A percentile compares a stretch with the other conserved stretches of the same genome.
These are phyloP conservation scores for Gila orcuttii DNA, from an alignment of 2,113 vertebrate species.

Conservation along the genomic window DNA sequence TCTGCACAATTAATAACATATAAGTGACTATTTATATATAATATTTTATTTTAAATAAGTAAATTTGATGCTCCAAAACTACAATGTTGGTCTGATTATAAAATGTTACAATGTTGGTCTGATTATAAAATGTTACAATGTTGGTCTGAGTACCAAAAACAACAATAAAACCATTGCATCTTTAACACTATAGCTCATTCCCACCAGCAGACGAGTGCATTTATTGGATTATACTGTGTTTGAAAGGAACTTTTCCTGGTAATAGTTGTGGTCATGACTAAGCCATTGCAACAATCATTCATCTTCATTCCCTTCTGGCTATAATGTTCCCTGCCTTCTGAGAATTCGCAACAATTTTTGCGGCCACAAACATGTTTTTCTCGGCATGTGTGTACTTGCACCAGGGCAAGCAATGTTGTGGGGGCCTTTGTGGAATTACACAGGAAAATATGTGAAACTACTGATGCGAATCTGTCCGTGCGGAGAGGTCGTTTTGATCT, in stretches of 20 bases:
- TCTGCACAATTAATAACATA: too few relatives aligned
- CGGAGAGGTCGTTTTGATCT: conserved; percentile 35
- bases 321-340: background rate
- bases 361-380: conserved; percentile 11
- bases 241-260: conserved; percentile 6
- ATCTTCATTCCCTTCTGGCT: conserved; percentile 6
- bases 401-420: background rate
- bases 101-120: too few relatives aligned
- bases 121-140: too few relatives aligned
- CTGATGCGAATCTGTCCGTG: conserved; percentile 26
- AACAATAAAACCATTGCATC: background rate
- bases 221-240: background rate
- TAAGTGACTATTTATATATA: background rate
- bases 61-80: background rate
- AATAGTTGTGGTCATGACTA: conserved; percentile 28
- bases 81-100: too few relatives aligned
- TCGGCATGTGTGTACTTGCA: conserved; percentile 35
- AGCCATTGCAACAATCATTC: conserved; percentile 12
- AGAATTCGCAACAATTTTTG: background rate
- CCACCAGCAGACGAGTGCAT: conserved; percentile 5
- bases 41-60: background rate
- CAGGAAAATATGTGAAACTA: conserved; percentile 20
- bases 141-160: too few relatives aligned
- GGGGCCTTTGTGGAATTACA: conserved; percentile 17
- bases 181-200: background rate